Base-by-base conservation (phyloP, 2,113 vertebrate genomes). In the Boleophthalmus pectinirostris region DNA sequence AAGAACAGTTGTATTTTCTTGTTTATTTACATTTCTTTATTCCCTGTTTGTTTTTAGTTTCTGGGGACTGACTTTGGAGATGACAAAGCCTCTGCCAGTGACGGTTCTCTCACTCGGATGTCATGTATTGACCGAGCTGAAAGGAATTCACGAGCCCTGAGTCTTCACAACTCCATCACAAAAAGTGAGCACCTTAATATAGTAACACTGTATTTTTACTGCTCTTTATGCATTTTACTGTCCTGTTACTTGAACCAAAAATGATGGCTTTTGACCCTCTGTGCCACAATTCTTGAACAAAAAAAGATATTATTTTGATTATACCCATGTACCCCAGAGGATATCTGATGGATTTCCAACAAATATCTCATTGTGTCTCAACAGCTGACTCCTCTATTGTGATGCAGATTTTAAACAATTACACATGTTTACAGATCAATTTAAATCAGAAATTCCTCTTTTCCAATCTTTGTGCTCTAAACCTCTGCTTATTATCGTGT, bases 141-240 rank as follows among this genome's bases (percentile, higher is more conserved):
- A 66, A 93, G 95, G 74, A 93, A 94, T 80, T 95, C 94, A 1
- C 89, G 95, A 73, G 95, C 95, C 1, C 85, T 95, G 33, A 96
- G 94, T 73, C 90, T 96, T 33, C 90, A 94, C 65, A 95, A 95
- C 88, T 95, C 95, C 88, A 96, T 96, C 92, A 95, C 93, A 67
- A 96, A 95, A 87, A 96, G 96, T 96, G 83, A 90, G 95, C 80
- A 13, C 38, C 49, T 20, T n/a, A 53, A 53, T 53, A 53, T 20
- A 53, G 8, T 43, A 43, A 43, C 38, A 29, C 29, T 29, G 29
- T 29, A 29, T 29, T 29, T 29, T 29, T 29, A 29, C 29, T 29
- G 29, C 2, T 29, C 29, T 29, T 29, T 29, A 29, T 29, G 29
- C 29, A 29, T 29, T 29, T 29, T 29, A 29, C 29, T 2, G 2